Evolutionary conservation across 1,140 invertebrate genomes (phyloP).

Genomic region (Hypothenemus hampei): DNA sequence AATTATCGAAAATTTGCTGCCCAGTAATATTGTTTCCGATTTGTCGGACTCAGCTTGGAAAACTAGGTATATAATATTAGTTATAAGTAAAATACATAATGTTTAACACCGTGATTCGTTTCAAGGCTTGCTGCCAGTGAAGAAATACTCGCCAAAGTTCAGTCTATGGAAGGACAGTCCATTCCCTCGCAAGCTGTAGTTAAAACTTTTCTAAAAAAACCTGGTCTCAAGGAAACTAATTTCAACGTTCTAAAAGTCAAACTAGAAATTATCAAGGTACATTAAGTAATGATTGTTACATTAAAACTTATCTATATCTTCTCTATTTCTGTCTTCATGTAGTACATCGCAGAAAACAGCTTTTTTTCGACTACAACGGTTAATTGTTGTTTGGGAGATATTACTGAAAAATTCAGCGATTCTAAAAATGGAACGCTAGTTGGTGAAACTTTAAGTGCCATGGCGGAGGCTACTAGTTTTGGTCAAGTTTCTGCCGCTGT

Average conservation of each 20-base stretch:
- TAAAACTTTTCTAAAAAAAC: constrained; percentile 73
- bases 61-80: no score
- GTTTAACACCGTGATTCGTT: constrained; percentile 1
- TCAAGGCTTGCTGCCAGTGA: constrained; percentile 65
- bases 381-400: constrained; percentile 69
- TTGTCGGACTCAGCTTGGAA: constrained; percentile 83
- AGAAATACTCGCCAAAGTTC: constrained; percentile 60
- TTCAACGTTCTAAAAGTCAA: constrained; percentile 86
- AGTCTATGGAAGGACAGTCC: constrained; percentile 57
- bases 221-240: constrained; percentile 89
- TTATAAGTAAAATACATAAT: no score
- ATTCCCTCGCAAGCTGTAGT: constrained; percentile 72
- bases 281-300: not conserved
- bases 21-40: constrained; percentile 59
- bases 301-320: not conserved
- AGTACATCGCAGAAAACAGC: constrained; percentile 68
- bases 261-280: constrained; percentile 66
- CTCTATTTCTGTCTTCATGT: no score
- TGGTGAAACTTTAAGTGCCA: constrained; percentile 65
- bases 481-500: constrained; percentile 70
- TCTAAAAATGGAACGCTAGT: constrained; percentile 69
- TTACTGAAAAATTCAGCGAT: constrained; percentile 83
- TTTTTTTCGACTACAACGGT: constrained; percentile 66
- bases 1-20: constrained; percentile 59
- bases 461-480: constrained; percentile 72